Evolutionary conservation across 2,888 invertebrate species (phyloP), one percentile per base, ranked within the genome.

Genomic region (Athalia rosae): DNA sequence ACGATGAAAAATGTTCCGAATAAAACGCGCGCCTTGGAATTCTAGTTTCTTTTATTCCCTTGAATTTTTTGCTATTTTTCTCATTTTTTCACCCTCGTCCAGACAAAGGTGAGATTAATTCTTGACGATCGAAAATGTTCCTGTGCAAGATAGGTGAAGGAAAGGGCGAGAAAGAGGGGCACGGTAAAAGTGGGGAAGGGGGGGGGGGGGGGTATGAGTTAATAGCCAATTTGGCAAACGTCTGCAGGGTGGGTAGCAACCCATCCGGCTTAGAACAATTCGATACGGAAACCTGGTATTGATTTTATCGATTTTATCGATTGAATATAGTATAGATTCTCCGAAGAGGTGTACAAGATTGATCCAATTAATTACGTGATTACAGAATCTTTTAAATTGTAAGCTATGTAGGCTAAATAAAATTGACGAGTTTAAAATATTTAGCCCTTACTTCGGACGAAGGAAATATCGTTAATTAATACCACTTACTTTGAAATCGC

Each of bases 181-280:
- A 53, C 2, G 11, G n/a, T 53, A 4, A n/a, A n/a, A n/a, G n/a
- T n/a, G 53, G 9, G 9, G 8, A 53, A 53, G n/a, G 61, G 61
- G 8, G 7, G 7, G 7, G 13, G n/a, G 7, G n/a, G 50, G 45
- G 9, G 3, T 50, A 28, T 61, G 74, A 74, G 59, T 62, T 62
- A 56, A 74, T 74, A 74, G 74, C 61, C 74, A 74, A 74, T 74
- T 74, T 74, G 74, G 74, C 74, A 74, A 62, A 62, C 48, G 62
- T 61, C 74, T 74, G 1, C 28, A 28, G 28, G 28, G 28, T 28
- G 15, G 71, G 50, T 56, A 58, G n/a, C 58, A n/a, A 45, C 56
- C 28, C 28, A 47, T 58, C 56, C 58, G 45, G 56, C 6, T 45
- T 15, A 8, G 8, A 58, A 15, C 43, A 41, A 71, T 47, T 58